phyloP scores from a whole-genome alignment of 2,113 vertebrate species.

The Tylochromis polylepis region DNA sequence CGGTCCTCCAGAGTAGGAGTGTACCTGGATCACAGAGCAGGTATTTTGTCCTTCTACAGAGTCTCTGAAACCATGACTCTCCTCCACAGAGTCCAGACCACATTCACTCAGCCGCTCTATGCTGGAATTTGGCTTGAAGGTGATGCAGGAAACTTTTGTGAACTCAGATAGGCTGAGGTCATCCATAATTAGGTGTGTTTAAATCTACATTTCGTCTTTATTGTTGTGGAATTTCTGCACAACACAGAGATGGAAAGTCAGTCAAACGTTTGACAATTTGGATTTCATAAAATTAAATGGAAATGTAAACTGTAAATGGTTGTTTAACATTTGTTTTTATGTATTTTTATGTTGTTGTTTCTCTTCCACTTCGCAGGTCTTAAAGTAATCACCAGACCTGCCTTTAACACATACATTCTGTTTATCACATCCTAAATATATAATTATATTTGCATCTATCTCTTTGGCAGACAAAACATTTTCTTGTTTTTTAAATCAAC shows the following conservation, averaged over 20 bases:
- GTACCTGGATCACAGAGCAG: not conserved
- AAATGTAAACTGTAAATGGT: not conserved
- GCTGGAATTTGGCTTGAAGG: not conserved
- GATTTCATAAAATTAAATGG: not conserved
- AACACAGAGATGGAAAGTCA: fast-evolving
- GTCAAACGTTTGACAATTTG: not conserved
- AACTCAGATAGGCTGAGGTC: not conserved
- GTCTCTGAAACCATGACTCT: not conserved
- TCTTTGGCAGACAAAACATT: not conserved
- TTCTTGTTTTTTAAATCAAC: not conserved
- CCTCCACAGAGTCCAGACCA: not conserved
- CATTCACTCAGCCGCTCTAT: fast-evolving
- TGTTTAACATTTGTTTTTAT: not conserved
- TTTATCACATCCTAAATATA: not conserved
- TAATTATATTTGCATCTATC: not conserved
- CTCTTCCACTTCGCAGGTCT: not conserved
- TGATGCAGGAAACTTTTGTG: not conserved
- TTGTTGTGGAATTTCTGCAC: not conserved
- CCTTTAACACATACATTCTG: not conserved
- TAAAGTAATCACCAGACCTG: not conserved
- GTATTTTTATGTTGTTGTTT: not conserved
- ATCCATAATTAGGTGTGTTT: not conserved
- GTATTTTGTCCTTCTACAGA: not conserved
- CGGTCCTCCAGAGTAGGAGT: not conserved
- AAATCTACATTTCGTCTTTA: not conserved